Conservation (phyloP, 2,888 invertebrate genomes). For the Dynastes tityus region DNA sequence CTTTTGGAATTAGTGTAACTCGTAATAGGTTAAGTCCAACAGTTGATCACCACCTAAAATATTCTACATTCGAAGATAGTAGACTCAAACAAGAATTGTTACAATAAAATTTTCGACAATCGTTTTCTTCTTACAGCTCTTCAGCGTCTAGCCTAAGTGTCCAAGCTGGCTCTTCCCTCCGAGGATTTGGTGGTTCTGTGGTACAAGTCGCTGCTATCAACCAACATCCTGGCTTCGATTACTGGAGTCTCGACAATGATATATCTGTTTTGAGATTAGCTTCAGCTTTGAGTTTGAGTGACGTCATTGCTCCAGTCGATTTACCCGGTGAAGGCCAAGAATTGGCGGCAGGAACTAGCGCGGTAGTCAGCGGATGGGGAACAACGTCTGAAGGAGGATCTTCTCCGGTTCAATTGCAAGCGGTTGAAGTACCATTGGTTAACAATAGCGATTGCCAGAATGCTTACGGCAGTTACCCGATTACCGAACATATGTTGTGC, state of each 20-base stretch:
- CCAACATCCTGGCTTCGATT: slow-evolving; percentile 51
- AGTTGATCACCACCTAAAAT: neutral
- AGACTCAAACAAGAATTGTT: neutral
- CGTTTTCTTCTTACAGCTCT: slow-evolving; percentile 19
- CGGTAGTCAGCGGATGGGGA: slow-evolving; percentile 51
- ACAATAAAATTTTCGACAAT: neutral
- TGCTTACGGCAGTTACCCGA: slow-evolving; percentile 12
- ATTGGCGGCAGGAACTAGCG: slow-evolving; percentile 24
- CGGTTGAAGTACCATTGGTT: slow-evolving; percentile 53
- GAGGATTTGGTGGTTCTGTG: slow-evolving; percentile 46
- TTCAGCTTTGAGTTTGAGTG: slow-evolving; percentile 23
- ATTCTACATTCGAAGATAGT: neutral
- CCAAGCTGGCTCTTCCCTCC: slow-evolving; percentile 53
- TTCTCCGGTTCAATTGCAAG: slow-evolving; percentile 52
- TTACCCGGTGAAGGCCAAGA: slow-evolving; percentile 34
- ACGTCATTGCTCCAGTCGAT: slow-evolving; percentile 33
- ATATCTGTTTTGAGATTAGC: slow-evolving; percentile 50
- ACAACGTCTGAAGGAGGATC: slow-evolving; percentile 49
- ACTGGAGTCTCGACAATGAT: slow-evolving; percentile 50
- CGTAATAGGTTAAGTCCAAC: too few species aligned
- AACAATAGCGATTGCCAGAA: slow-evolving; percentile 52
- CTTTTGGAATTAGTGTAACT: too few species aligned
- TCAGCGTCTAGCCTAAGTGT: slow-evolving; percentile 35
- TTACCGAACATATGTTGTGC: slow-evolving; percentile 72
- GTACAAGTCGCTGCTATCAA: slow-evolving; percentile 34